A percentile compares a stretch with the other conserved stretches of the same genome.
Conservation (phyloP, 2,113 vertebrate species). For the Eulemur rufifrons region DNA sequence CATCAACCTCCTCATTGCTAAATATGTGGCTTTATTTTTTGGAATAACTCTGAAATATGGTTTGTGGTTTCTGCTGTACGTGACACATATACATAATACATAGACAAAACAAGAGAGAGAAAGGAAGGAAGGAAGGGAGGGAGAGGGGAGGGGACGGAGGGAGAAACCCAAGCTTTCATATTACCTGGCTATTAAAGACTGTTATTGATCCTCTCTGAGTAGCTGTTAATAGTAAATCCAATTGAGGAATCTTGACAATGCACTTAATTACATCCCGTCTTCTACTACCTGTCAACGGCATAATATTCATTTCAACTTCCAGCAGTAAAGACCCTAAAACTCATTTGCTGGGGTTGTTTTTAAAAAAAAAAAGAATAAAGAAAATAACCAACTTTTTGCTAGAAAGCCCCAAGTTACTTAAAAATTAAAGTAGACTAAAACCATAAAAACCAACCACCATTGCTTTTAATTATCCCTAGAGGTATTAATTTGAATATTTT, state of each 20-base stretch:
- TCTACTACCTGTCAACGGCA: conserved; percentile 79
- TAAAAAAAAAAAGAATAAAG: background rate
- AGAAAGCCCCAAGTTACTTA: background rate
- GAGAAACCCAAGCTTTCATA: background rate
- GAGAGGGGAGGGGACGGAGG: background rate
- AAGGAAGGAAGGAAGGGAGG: rapidly evolving
- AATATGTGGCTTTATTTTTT: background rate
- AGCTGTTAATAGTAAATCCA: conserved; percentile 82
- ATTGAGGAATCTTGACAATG: conserved; percentile 81
- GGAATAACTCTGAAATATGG: background rate
- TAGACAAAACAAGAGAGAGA: background rate
- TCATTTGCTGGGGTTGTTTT: background rate
- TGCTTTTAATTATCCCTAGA: background rate
- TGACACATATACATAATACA: background rate
- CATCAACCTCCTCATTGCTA: background rate
- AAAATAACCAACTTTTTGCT: background rate
- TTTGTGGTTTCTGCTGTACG: background rate
- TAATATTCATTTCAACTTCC: background rate
- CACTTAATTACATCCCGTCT: conserved; percentile 82
- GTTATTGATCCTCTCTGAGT: conserved; percentile 84
- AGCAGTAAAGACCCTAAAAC: background rate
- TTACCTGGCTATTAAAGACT: conserved; percentile 85
- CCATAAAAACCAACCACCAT: background rate
- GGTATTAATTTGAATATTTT: background rate
- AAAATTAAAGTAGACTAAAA: conserved; percentile 31